These are phyloP conservation scores for Oreochromis niloticus DNA, from an alignment of 2,113 vertebrate genomes.

Conservation along the genomic window DNA sequence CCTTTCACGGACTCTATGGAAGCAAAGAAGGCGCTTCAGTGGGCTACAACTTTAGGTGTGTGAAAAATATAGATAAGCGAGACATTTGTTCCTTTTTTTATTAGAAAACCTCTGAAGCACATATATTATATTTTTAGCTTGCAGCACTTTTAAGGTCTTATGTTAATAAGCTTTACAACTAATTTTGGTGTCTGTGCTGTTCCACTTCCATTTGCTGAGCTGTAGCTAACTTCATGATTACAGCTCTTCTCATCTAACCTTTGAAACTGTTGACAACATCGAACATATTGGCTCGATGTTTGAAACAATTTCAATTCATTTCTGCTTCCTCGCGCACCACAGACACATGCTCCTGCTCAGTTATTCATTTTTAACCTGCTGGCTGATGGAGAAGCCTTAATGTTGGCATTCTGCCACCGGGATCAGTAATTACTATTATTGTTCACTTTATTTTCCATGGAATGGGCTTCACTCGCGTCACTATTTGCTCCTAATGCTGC, in stretches of 20 bases:
- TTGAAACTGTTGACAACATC: neutral
- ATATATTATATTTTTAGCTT: neutral
- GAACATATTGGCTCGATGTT: neutral
- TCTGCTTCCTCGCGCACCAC: neutral
- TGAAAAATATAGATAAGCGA: neutral
- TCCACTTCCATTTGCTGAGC: neutral
- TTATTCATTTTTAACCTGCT: neutral
- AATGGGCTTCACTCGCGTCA: neutral
- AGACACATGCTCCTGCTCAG: neutral
- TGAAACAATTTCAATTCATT: neutral
- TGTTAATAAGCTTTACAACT: neutral
- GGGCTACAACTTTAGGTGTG: constrained; percentile 94
- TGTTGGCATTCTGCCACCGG: neutral
- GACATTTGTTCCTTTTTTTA: neutral
- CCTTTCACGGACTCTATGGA: constrained; percentile 85
- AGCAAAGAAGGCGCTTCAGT: constrained; percentile 71
- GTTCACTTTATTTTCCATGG: neutral
- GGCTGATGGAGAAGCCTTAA: neutral
- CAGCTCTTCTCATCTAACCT: neutral
- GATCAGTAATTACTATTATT: neutral
- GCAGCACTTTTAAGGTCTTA: neutral
- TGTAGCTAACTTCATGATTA: neutral
- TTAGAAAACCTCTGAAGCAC: neutral
- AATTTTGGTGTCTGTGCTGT: no score
- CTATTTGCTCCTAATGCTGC: neutral